These are phyloP conservation scores for Volucella bombylans DNA, from an alignment of 2,888 invertebrate genomes.

Conservation along the genomic window DNA sequence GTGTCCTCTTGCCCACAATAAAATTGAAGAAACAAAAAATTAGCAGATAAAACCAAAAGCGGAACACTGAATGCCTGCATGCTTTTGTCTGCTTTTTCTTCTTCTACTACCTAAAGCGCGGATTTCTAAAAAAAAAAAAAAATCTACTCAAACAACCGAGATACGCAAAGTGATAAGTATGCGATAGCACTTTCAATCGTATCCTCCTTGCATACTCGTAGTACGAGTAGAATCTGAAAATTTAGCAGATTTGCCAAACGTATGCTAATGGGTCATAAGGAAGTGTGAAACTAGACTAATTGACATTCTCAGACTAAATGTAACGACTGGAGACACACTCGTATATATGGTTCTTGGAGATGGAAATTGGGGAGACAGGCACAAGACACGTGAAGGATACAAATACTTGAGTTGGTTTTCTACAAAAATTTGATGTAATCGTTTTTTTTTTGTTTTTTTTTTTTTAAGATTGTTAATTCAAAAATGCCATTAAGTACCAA, in stretches of 20 bases:
- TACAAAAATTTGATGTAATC: no score
- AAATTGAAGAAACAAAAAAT: not conserved
- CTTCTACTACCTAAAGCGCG: constrained; percentile 15
- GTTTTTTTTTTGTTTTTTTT: no score
- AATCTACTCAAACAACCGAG: not conserved
- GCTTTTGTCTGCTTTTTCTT: constrained; percentile 41
- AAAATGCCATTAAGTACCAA: no score
- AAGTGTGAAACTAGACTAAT: constrained; percentile 32
- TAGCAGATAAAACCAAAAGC: not conserved
- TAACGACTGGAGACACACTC: not conserved
- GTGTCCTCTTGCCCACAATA: constrained; percentile 50
- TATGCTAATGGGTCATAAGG: constrained; percentile 48
- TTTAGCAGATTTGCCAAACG: not conserved
- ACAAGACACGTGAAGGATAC: not conserved
- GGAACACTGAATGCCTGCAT: constrained; percentile 56
- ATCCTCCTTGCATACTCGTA: constrained; percentile 5
- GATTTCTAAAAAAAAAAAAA: constrained; percentile 9
- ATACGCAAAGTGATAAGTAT: no score
- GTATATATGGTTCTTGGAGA: not conserved
- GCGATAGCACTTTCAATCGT: not conserved
- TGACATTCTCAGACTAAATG: not conserved
- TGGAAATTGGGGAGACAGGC: not conserved
- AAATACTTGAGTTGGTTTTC: not conserved
- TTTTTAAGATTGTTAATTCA: no score
- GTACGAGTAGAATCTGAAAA: constrained; percentile 17